Evolutionary conservation across 2,113 vertebrate species (phyloP).

Genomic region (Pseudois nayaur): DNA sequence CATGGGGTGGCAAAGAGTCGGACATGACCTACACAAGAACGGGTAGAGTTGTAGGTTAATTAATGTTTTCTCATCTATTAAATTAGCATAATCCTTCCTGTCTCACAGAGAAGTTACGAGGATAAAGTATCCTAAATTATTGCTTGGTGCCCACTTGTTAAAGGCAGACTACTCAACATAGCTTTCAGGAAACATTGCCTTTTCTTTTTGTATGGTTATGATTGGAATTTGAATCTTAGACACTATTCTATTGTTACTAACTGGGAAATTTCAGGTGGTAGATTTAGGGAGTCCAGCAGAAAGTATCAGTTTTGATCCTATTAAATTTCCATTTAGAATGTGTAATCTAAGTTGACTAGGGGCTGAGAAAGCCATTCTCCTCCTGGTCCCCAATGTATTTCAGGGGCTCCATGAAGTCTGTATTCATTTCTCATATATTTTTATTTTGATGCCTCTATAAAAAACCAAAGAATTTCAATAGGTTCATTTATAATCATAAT

Average conservation of each 20-base stretch:
- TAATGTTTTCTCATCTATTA: background rate
- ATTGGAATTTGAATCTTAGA: background rate
- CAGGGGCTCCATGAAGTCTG: background rate
- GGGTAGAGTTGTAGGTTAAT: background rate
- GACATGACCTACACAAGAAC: background rate
- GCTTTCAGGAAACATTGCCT: background rate
- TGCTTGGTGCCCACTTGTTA: background rate
- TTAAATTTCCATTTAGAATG: background rate
- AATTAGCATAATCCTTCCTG: background rate
- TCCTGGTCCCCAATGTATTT: background rate
- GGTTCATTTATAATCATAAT: constrained; percentile 51
- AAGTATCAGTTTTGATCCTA: background rate
- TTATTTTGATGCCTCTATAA: constrained; percentile 36
- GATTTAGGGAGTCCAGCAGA: background rate
- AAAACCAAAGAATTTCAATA: constrained; percentile 41
- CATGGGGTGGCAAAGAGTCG: background rate
- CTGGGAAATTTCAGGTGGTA: background rate
- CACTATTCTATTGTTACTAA: background rate
- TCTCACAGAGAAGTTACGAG: background rate
- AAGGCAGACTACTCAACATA: background rate
- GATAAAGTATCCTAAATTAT: background rate
- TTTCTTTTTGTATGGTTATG: background rate
- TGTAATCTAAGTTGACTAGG: background rate
- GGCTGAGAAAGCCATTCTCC: background rate
- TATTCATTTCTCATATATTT: constrained; percentile 30